Conservation (phyloP, 2,113 vertebrate species). For the Chiloscyllium plagiosum region DNA sequence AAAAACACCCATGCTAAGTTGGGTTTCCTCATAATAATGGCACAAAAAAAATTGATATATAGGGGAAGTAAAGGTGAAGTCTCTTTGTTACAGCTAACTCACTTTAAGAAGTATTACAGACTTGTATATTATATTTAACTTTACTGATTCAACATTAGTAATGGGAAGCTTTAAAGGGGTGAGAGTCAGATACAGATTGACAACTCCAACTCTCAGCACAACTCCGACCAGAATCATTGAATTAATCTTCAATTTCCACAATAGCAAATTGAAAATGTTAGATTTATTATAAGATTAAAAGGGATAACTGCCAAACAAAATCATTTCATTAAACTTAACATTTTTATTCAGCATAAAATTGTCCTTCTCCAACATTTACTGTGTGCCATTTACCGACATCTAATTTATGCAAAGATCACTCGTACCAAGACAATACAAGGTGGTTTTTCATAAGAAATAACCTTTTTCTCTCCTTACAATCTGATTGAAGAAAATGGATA, state of each 20-base stretch:
- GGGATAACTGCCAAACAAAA: neutral
- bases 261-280: neutral
- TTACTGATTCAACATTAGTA: neutral
- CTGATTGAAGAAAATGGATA: neutral
- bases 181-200: neutral
- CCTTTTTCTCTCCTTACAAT: neutral
- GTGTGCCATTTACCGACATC: slow-evolving; percentile 22
- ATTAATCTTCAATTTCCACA: neutral
- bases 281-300: neutral
- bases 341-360: neutral
- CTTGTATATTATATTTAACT: neutral
- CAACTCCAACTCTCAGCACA: neutral
- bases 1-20: neutral
- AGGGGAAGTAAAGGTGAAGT: neutral
- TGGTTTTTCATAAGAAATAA: slow-evolving; percentile 5
- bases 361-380: neutral
- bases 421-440: neutral
- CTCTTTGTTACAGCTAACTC: neutral
- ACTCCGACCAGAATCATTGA: neutral
- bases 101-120: neutral
- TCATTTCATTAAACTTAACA: neutral
- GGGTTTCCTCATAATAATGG: neutral
- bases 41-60: neutral
- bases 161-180: neutral
- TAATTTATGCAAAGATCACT: slow-evolving; percentile 14